Base-by-base conservation (phyloP, 2,797 vertebrate species). In the Schizopygopsis pylzovi region DNA sequence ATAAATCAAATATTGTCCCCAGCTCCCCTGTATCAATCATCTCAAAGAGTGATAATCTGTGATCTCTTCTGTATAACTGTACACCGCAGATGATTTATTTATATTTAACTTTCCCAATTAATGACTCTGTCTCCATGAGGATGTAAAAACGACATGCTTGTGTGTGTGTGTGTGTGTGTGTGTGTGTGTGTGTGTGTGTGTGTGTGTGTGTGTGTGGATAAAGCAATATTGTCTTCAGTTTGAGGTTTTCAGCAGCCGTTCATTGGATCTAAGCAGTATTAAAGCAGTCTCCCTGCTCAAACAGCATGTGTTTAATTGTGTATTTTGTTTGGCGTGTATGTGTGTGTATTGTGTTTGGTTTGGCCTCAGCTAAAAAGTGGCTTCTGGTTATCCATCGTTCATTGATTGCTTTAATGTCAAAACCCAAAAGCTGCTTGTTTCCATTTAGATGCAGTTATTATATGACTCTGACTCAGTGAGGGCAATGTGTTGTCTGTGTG, bases 231-330 rank as follows among this genome's bases (percentile, higher is more conserved):
- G 80, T 87, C 76, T 85, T 83, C 79, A 47, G 86, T 89, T 91
- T 90, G 80, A 85, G 83, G 87, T 90, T 90, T 90, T 93, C 92
- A 90, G 77, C 87, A 89, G 91, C 87, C 84, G 52, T 82, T 71
- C 49, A 43, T 70, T 67, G 87, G 89, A 84, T 89, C 87, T 88
- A 67, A 88, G 89, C 89, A 89, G 88, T 90, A 93, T 92, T 93
- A 91, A 95, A 93, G 94, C 92, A 93, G 92, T 92, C 94, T 91
- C 93, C 91, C 94, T 93, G 93, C 90, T 87, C 91, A 90, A 90
- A 92, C 89, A 93, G 93, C 93, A 93, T 96, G 94, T 96, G 93
- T 96, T 95, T 96, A 96, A 95, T 95, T 96, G 95, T 95, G 95
- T 96, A 93, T 97, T 96, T 96, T 93, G 93, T 96, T 96, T 96